phyloP scores from a whole-genome alignment of 2,113 vertebrate species.

The Pan paniscus region DNA sequence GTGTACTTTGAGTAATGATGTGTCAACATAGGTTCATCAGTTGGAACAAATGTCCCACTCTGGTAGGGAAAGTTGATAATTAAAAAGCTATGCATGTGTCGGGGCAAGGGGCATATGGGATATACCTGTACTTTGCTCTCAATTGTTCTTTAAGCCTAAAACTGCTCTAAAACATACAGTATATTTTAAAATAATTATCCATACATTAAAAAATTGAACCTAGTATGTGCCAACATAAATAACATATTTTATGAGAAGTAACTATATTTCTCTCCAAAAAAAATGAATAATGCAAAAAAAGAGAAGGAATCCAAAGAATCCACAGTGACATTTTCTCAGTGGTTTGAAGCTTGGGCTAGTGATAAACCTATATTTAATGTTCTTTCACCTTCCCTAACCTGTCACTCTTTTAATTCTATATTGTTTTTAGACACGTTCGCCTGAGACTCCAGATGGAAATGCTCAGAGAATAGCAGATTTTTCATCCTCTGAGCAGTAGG shows the following conservation, averaged over 20 bases:
- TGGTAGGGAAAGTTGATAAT: too few relatives aligned
- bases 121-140: not conserved
- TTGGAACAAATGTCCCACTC: not conserved
- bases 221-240: not conserved
- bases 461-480: not conserved
- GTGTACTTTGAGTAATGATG: not conserved
- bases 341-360: not conserved
- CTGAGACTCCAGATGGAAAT: not conserved
- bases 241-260: not conserved
- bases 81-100: not conserved
- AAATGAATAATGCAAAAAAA: not conserved
- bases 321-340: not conserved
- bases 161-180: not conserved
- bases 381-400: not conserved
- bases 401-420: not conserved
- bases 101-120: accelerated
- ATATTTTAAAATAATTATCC: not conserved
- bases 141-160: not conserved
- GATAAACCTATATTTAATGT: not conserved
- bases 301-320: not conserved
- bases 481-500: not conserved
- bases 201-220: not conserved
- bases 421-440: not conserved
- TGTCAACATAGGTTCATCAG: not conserved
- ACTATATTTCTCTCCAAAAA: not conserved